Base-by-base conservation (phyloP, 2,888 invertebrate genomes). In the Lottia gigantea region DNA sequence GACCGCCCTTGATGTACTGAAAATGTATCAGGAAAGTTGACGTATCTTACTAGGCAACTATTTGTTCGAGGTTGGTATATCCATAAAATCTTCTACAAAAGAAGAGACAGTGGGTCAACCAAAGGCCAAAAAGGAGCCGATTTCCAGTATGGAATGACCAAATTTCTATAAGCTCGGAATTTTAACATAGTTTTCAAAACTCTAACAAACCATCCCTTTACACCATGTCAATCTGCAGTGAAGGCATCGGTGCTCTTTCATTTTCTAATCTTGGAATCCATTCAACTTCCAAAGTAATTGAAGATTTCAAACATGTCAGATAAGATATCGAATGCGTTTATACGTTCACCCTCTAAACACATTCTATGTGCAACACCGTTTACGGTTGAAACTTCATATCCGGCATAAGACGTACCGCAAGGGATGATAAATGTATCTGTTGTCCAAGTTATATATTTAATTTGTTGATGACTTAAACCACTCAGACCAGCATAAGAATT, bases 111-210 rank as follows among this genome's bases (percentile, higher is more conserved):
- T n/a, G 62, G 66, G 26, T 46, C n/a, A 66, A 25, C 68, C 49
- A 16, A 46, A 68, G 12, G 15, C 55, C 16, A 70, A 45, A 12
- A 68, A 64, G 23, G 23, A 4, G 16, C 66, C 63, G 16, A 71
- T 71, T 16, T 68, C 66, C n/a, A 46, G 67, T 7, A 72, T 67
- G 16, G 70, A 68, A 46, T 23, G 31, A 12, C 70, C 45, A 61
- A 69, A 64, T 23, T 72, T 68, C 72, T 70, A 74, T 19, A 70
- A 72, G n/a, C 64, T 63, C 12, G 62, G 64, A 23, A 46, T 31
- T n/a, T 2, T 25, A 8, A n/a, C 46, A 55, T 70, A 64, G 2
- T 19, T n/a, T 46, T 62, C 45, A 25, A 55, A 26, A 68, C 72
- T 66, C 61, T 45, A 25, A 12, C 26, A 62, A 31, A 67, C 14